These are phyloP conservation scores for Trichonephila inaurata DNA, from an alignment of 1,140 invertebrate genomes.

Conservation along the genomic window DNA sequence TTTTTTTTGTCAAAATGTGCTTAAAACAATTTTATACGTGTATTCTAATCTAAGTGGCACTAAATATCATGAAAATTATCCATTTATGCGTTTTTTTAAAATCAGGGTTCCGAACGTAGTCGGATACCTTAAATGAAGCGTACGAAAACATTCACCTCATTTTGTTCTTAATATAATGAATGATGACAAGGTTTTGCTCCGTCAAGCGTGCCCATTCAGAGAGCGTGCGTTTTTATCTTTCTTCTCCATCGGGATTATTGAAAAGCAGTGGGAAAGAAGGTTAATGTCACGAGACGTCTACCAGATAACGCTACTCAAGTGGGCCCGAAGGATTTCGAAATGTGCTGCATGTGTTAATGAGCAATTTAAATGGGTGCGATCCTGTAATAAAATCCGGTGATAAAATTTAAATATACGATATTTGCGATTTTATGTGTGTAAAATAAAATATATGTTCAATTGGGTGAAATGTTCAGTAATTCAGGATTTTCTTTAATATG, in stretches of 20 bases:
- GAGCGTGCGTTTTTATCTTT: not conserved
- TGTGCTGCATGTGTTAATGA: not conserved
- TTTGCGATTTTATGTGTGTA: not conserved
- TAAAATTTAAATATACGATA: not conserved
- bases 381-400: not conserved
- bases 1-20: too few species aligned
- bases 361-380: not conserved
- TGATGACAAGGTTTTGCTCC: conserved; percentile 10
- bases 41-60: too few species aligned
- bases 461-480: too few species aligned
- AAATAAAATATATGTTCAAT: too few species aligned
- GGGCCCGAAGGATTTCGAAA: not conserved
- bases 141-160: conserved; percentile 20
- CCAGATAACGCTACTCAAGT: not conserved
- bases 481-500: too few species aligned
- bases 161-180: conserved; percentile 47
- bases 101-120: too few species aligned
- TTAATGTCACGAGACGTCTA: not conserved
- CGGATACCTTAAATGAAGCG: conserved; percentile 1
- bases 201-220: not conserved
- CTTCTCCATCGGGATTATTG: not conserved
- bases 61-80: too few species aligned
- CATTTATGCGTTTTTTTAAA: too few species aligned
- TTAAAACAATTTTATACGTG: too few species aligned
- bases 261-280: not conserved